phyloP scores from a whole-genome alignment of 1,140 invertebrate genomes.

The Euborellia annulipes region DNA sequence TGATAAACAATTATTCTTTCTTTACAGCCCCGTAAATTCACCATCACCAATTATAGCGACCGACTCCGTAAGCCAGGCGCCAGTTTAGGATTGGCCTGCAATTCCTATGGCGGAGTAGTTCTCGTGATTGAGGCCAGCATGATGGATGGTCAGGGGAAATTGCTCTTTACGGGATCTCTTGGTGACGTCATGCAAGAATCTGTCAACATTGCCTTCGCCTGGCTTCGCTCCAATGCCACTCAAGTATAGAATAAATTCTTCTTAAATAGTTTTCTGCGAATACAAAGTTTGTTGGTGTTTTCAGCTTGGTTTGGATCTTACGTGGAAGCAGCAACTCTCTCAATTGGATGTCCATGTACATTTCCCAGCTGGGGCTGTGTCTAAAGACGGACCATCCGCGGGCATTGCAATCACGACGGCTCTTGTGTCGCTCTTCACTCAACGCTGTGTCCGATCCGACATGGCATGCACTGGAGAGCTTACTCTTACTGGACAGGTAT shows the following conservation, averaged over 20 bases:
- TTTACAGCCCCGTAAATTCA: too few relatives aligned
- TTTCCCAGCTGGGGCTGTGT: conserved; percentile 39
- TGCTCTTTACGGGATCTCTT: conserved; percentile 41
- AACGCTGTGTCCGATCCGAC: conserved; percentile 31
- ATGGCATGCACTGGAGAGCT: conserved; percentile 48
- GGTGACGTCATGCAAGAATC: conserved; percentile 46
- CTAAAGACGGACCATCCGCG: conserved; percentile 45
- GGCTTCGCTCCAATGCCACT: conserved; percentile 33
- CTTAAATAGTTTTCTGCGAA: too few relatives aligned
- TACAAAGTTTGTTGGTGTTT: too few relatives aligned
- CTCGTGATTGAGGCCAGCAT: conserved; percentile 36
- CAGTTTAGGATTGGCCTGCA: conserved; percentile 36
- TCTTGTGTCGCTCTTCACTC: conserved; percentile 36
- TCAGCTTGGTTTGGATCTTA: too few relatives aligned
- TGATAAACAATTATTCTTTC: too few relatives aligned
- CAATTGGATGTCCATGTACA: conserved; percentile 42
- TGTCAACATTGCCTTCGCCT: conserved; percentile 37
- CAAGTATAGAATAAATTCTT: too few relatives aligned
- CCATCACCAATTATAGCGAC: too few relatives aligned
- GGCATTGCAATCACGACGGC: conserved; percentile 40
- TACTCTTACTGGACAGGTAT: conserved; percentile 37
- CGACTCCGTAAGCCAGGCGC: too few relatives aligned
- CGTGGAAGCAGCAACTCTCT: too few relatives aligned
- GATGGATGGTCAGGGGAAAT: conserved; percentile 32
- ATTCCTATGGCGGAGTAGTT: conserved; percentile 38